A percentile compares a stretch with the other conserved stretches of the same genome.
Conservation (phyloP, 1,140 invertebrate species). For the Drosophila malerkotliana region DNA sequence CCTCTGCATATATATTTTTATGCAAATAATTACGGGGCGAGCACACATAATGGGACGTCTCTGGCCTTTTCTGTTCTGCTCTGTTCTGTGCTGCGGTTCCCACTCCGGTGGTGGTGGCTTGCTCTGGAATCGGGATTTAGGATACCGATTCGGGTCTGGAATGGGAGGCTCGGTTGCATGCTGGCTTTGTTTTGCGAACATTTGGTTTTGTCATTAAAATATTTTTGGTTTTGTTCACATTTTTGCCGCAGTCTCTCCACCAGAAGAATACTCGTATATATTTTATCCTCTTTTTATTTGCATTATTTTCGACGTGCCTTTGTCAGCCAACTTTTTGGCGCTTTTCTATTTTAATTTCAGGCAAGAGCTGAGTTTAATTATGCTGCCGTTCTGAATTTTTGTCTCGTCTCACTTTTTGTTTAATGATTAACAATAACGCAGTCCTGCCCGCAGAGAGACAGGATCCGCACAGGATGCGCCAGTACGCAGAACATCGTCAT, state of each 20-base stretch:
- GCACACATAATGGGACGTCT: constrained; percentile 71
- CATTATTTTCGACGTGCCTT: constrained; percentile 16
- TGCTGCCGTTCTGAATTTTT: constrained; percentile 48
- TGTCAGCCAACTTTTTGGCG: constrained; percentile 59
- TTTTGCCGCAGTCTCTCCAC: constrained; percentile 44
- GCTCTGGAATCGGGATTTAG: constrained; percentile 16
- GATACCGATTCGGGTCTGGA: constrained; percentile 29
- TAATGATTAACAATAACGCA: constrained; percentile 75
- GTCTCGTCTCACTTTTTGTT: constrained; percentile 64
- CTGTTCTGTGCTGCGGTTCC: not conserved
- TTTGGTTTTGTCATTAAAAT: constrained; percentile 80
- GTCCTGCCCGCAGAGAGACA: constrained; percentile 35
- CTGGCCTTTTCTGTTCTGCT: constrained; percentile 19
- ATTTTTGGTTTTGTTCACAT: constrained; percentile 79
- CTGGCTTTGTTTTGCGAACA: constrained; percentile 65
- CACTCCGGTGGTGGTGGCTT: constrained; percentile 17
- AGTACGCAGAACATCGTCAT: constrained; percentile 36
- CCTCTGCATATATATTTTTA: constrained; percentile 81
- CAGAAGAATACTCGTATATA: constrained; percentile 2
- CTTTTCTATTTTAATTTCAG: constrained; percentile 67
- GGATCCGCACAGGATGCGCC: constrained; percentile 38
- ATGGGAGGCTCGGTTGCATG: constrained; percentile 41
- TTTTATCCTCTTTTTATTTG: constrained; percentile 26
- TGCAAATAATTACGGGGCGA: constrained; percentile 78
- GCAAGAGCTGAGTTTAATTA: constrained; percentile 54